phyloP scores from a whole-genome alignment of 2,888 invertebrate species.

The Diarsia rubi region DNA sequence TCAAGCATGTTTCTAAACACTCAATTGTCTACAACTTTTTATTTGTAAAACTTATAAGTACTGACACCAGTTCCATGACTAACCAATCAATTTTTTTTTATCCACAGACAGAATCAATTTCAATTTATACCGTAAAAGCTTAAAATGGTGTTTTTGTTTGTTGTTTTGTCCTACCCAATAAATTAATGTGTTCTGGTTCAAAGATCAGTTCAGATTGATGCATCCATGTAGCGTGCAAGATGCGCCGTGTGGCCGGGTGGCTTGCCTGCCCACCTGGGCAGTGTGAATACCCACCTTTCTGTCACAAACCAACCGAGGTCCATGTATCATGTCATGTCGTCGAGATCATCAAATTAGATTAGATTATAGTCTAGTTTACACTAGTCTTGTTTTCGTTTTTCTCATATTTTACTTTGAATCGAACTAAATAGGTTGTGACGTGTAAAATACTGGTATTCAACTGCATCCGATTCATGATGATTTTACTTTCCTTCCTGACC shows the following conservation, averaged over 20 bases:
- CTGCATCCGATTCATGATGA: too few species aligned
- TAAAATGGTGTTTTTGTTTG: background rate
- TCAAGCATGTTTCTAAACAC: too few species aligned
- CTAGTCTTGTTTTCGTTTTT: background rate
- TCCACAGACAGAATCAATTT: too few species aligned
- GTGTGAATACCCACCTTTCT: conserved; percentile 70
- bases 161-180: conserved; percentile 12
- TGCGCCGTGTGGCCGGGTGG: conserved; percentile 71
- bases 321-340: conserved; percentile 60
- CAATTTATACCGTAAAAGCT: too few species aligned
- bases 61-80: too few species aligned
- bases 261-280: conserved; percentile 79
- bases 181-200: conserved; percentile 73
- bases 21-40: too few species aligned
- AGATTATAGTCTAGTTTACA: conserved; percentile 12
- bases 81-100: too few species aligned
- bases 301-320: conserved; percentile 60
- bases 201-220: conserved; percentile 73
- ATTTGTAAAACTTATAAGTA: too few species aligned
- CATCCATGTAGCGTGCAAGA: conserved; percentile 67
- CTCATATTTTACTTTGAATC: conserved; percentile 6
- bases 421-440: too few species aligned
- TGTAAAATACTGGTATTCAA: too few species aligned
- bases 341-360: conserved; percentile 41
- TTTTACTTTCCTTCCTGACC: background rate